Conservation (phyloP, 2,888 invertebrate species). For the Pheosia tremula region DNA sequence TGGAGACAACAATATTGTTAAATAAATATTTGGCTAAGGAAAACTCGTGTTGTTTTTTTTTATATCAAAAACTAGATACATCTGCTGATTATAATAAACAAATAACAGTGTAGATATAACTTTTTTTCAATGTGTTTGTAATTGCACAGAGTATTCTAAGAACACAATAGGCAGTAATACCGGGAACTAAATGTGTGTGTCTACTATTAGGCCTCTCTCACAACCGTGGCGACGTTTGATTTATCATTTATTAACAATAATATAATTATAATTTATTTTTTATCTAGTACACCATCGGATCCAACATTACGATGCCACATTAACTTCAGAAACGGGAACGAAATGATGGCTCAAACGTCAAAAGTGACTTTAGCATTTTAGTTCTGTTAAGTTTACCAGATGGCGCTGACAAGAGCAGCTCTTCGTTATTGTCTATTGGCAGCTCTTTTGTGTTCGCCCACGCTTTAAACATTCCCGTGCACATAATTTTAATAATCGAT, state of each 20-base stretch:
- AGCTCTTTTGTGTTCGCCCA: conserved; percentile 12
- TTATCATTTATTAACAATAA: conserved; percentile 33
- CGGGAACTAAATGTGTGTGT: conserved; percentile 63
- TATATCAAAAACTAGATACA: conserved; percentile 44
- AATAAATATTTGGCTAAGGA: background rate
- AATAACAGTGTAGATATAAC: conserved; percentile 69
- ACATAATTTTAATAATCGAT: conserved; percentile 38
- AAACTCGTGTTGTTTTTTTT: background rate
- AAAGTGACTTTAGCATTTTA: background rate
- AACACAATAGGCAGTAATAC: conserved; percentile 79
- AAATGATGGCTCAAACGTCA: background rate
- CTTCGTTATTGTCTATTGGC: background rate
- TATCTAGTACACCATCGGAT: conserved; percentile 40
- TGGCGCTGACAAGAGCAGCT: background rate
- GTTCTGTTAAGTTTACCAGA: background rate
- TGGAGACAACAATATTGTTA: background rate
- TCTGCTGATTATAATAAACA: conserved; percentile 49
- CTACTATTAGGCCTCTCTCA: conserved; percentile 81
- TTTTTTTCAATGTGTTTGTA: conserved; percentile 40
- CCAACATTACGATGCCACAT: conserved; percentile 19
- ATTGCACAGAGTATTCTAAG: conserved; percentile 69
- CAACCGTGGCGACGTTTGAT: conserved; percentile 68
- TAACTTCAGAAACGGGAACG: background rate
- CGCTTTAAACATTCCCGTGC: conserved; percentile 41
- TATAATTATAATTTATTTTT: conserved; percentile 42